These are phyloP conservation scores for Kuschelorhynchus macadamiae DNA, from an alignment of 2,888 invertebrate species.

Conservation along the genomic window DNA sequence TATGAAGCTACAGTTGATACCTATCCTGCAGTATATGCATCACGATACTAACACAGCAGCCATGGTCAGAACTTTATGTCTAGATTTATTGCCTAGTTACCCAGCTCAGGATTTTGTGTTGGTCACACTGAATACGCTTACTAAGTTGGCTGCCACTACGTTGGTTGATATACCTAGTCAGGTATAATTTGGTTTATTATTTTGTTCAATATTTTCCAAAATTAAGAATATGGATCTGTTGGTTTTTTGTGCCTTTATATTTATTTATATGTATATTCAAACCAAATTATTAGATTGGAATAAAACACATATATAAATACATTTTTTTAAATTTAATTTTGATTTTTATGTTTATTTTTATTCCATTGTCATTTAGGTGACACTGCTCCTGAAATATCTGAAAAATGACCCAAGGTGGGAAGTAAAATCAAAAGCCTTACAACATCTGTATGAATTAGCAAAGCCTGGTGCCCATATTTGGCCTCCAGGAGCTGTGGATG, in stretches of 20 bases:
- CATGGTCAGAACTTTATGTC: slow-evolving; percentile 81
- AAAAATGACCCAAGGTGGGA: slow-evolving; percentile 78
- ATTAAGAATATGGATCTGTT: too few relatives aligned
- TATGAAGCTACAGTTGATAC: slow-evolving; percentile 90
- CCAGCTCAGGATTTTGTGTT: slow-evolving; percentile 85
- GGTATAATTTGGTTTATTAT: slow-evolving; percentile 72
- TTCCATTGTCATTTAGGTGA: slow-evolving; percentile 63
- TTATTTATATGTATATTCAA: too few relatives aligned
- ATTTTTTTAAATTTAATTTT: not conserved
- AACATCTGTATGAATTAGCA: slow-evolving; percentile 79
- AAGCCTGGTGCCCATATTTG: slow-evolving; percentile 84
- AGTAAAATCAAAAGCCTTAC: slow-evolving; percentile 78
- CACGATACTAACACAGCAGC: slow-evolving; percentile 77
- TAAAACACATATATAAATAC: too few relatives aligned
- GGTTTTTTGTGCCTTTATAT: too few relatives aligned
- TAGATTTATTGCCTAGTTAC: slow-evolving; percentile 81
- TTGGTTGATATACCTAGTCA: slow-evolving; percentile 93
- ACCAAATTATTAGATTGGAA: too few relatives aligned
- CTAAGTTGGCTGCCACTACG: slow-evolving; percentile 89
- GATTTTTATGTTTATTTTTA: slow-evolving; percentile 4
- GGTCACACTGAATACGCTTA: slow-evolving; percentile 88
- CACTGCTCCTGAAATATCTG: slow-evolving; percentile 77
- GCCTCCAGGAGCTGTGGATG: slow-evolving; percentile 73
- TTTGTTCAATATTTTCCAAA: too few relatives aligned
- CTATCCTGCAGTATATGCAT: slow-evolving; percentile 94